These are phyloP conservation scores for Calosoma granatense DNA, from an alignment of 1,140 invertebrate species.

Conservation along the genomic window DNA sequence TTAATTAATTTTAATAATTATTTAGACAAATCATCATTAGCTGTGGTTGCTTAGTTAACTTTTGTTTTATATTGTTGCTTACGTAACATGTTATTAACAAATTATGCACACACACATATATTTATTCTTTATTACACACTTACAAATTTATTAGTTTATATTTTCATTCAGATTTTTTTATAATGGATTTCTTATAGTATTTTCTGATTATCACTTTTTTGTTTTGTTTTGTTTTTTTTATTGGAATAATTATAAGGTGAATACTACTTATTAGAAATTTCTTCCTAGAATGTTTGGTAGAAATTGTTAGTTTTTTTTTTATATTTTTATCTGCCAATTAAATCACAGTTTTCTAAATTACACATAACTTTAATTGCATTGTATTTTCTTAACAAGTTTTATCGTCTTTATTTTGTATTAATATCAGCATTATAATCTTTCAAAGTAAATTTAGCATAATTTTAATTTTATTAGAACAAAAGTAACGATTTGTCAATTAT, in stretches of 20 bases:
- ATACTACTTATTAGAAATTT: not conserved
- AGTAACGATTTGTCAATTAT: too few relatives aligned
- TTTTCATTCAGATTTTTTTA: too few relatives aligned
- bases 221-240: too few relatives aligned
- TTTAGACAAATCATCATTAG: constrained; percentile 6
- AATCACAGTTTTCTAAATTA: not conserved
- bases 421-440: not conserved
- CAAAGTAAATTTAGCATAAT: too few relatives aligned
- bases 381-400: too few relatives aligned
- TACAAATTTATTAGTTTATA: not conserved
- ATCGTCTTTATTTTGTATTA: not conserved
- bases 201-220: too few relatives aligned
- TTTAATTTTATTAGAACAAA: too few relatives aligned
- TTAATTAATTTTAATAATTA: not conserved
- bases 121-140: not conserved
- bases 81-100: constrained; percentile 10
- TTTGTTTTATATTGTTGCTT: constrained; percentile 9
- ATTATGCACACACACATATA: constrained; percentile 8
- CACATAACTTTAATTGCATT: too few relatives aligned
- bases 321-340: not conserved
- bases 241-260: constrained; percentile 14
- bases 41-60: constrained; percentile 14
- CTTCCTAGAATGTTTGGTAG: constrained; percentile 3
- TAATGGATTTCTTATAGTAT: too few relatives aligned
- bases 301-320: not conserved